Base-by-base conservation (phyloP, 2,113 vertebrate species). In the Antigone vipio region DNA sequence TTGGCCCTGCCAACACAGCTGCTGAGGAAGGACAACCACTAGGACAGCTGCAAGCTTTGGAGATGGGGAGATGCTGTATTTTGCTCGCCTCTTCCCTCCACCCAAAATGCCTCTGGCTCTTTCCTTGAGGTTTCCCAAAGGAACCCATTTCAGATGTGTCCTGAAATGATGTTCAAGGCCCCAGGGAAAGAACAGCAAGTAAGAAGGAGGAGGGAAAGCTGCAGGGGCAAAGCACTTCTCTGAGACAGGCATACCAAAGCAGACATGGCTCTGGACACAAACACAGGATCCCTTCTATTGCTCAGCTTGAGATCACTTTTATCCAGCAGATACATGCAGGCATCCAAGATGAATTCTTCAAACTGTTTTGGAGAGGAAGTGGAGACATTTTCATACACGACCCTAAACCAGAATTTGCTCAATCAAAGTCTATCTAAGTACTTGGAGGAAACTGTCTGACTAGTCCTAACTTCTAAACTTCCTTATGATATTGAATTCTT, bases 251-350 rank as follows among this genome's bases (percentile, higher is more conserved):
- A 0, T 97, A 98, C 98, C 97, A 97, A 93, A 52, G 97, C 98
- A 85, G 96, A 97, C 93, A 98, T 97, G 67, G 75, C 84, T 71
- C 98, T 97, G 84, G 96, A 82, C 78, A 98, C 95, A 35, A 18
- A 3, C 21, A 94, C 81, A 3, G 98, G 96, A 76, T 97, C 58
- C 50, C 88, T 95, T 78, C 90, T 97, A 0, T 49, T 22, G 29
- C 5, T 18, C 30, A 78, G 63, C 71, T 91, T 97, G 49, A 95
- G 95, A 4, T 59, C 56, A 82, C 95, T 97, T 67, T 96, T 92
- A 15, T 93, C 87, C 84, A 98, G 85, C 60, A 98, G 95, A 69
- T 88, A 93, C 67, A 98, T 90, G 92, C 97, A 98, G 78, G 95
- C 89, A 0, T 97, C 97, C 93, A 98, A 80, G 62, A 98, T 0